Base-by-base conservation (phyloP, 1,140 invertebrate species). In the Glossosoma conforme region DNA sequence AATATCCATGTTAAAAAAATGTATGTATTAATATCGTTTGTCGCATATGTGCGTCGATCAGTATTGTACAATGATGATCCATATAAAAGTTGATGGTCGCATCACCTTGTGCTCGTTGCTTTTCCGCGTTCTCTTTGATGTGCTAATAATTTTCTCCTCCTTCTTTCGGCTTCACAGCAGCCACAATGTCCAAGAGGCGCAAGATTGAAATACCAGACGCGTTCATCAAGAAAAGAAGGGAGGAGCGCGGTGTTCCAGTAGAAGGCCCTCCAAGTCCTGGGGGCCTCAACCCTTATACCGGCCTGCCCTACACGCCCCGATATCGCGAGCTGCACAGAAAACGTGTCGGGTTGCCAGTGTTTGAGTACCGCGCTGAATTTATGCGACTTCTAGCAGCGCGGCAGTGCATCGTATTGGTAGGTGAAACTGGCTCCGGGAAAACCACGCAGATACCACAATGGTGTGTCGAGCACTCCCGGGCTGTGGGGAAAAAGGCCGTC, bases 361-460 rank as follows among this genome's bases (percentile, higher is more conserved):
- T 97, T 81, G 97, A 99, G 64, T 98, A 99, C 68, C 84, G 91
- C 60, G 81, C 89, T 3, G 94, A 98, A 65, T 99, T 99, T 67
- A 91, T 97, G 84, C 83, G 94, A 58, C 74, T 94, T 11, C 69
- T 99, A 1, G 83, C 84, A 21, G 86, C 91, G 13, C 86, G 97
- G 69, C 92, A 97, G 63, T 90, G 86, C 60, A 89, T 97, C 33
- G 93, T 97, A 4, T 72, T 98, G 1, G 94, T 97, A 8, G 95
- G 95, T 63, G 95, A 98, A 75, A 98, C 93, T 25, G 91, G 94
- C 8, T 96, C 91, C 48, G 95, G 95, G 1, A 99, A 99, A 77
- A 99, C 97, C 2, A 99, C 97, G 20, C 96, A 91, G 62, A 91
- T 91, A 61, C 87, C 88, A 1, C 90, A 93, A 52, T 58, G 56